Evolutionary conservation across 2,888 invertebrate species (phyloP).

Genomic region (Eucriotettix oculatus): DNA sequence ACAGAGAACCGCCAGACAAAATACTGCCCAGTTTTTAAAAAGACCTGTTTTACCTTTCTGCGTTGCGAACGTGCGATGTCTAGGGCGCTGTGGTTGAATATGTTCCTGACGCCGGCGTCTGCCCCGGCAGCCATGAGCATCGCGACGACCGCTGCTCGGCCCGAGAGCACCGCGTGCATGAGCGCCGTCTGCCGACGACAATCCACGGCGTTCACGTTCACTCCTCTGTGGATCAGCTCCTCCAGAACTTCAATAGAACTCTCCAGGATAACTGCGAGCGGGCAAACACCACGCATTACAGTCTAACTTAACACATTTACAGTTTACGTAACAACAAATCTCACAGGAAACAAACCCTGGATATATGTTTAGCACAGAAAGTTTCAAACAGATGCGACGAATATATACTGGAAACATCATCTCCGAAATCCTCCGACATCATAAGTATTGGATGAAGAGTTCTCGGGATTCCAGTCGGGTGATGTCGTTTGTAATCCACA

Average conservation of each 20-base stretch:
- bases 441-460: too few relatives aligned
- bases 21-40: too few relatives aligned
- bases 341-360: too few relatives aligned
- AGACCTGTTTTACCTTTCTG: not conserved
- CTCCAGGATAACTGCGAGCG: slow-evolving; percentile 1
- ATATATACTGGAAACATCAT: too few relatives aligned
- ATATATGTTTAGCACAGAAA: too few relatives aligned
- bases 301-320: too few relatives aligned
- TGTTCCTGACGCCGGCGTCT: slow-evolving; percentile 11
- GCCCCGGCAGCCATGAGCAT: slow-evolving; percentile 15
- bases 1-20: too few relatives aligned
- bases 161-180: slow-evolving; percentile 9
- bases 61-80: slow-evolving; percentile 12
- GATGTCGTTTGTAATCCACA: too few relatives aligned
- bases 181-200: slow-evolving; percentile 3
- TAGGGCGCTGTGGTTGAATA: slow-evolving; percentile 13
- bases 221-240: slow-evolving; percentile 3
- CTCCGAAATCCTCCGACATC: too few relatives aligned
- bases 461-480: too few relatives aligned
- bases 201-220: not conserved
- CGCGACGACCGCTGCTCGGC: slow-evolving; percentile 7
- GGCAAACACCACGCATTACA: not conserved
- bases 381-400: too few relatives aligned
- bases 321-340: too few relatives aligned
- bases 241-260: not conserved